A percentile compares a stretch with the other conserved stretches of the same genome.
Evolutionary conservation across 2,113 vertebrate species (phyloP).

Genomic region (Zosterops lateralis): DNA sequence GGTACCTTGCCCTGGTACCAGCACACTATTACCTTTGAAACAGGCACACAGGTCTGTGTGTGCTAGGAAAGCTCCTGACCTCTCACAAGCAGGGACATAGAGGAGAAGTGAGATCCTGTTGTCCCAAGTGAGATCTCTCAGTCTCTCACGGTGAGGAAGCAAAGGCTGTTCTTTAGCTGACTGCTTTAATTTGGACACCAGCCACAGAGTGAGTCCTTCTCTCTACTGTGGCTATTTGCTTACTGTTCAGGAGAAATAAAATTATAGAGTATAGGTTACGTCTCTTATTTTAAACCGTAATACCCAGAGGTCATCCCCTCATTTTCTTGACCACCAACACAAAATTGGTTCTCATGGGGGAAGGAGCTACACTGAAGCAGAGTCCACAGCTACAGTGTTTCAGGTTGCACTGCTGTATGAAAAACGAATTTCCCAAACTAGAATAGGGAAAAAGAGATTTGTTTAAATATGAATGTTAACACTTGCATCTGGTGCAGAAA

Average conservation of each 20-base stretch:
- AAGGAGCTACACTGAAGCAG: neutral
- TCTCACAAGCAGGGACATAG: neutral
- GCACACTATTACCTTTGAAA: neutral
- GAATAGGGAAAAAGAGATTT: neutral
- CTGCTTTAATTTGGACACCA: neutral
- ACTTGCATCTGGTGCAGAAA: neutral
- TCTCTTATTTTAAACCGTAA: neutral
- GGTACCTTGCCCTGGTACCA: neutral
- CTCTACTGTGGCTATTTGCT: neutral
- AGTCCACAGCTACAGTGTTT: rapidly evolving
- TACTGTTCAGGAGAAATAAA: neutral
- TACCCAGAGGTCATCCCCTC: neutral
- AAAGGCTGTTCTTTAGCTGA: neutral
- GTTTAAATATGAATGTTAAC: neutral
- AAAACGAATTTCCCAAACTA: neutral
- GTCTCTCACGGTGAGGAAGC: rapidly evolving
- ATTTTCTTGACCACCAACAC: rapidly evolving
- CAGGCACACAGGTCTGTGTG: neutral
- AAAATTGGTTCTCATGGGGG: neutral
- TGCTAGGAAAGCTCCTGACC: neutral
- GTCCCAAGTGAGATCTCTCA: neutral
- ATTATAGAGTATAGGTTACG: neutral
- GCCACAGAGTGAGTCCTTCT: neutral
- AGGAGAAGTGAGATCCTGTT: neutral
- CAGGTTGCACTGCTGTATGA: neutral